Evolutionary conservation across 2,113 vertebrate genomes (phyloP).

Genomic region (Alces alces): DNA sequence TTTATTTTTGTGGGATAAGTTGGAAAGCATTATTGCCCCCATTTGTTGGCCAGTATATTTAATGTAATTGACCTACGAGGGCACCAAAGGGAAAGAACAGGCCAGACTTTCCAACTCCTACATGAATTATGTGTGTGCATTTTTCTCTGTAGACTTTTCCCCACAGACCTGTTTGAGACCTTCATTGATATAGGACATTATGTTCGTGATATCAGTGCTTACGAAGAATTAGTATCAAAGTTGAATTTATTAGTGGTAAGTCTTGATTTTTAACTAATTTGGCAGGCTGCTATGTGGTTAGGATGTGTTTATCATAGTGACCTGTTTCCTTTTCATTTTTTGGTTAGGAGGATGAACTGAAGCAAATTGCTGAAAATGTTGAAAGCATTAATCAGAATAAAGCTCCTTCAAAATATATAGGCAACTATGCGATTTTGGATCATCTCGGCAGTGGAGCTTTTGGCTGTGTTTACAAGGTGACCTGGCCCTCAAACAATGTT

Average conservation of each 20-base stretch:
- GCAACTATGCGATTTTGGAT: conserved; percentile 88
- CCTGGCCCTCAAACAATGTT: background rate
- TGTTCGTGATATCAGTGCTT: conserved; percentile 87
- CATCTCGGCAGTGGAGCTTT: conserved; percentile 92
- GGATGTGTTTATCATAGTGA: background rate
- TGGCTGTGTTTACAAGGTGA: conserved; percentile 92
- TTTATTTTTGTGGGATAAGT: background rate
- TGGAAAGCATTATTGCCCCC: background rate
- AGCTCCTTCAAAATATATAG: conserved; percentile 86
- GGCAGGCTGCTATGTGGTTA: background rate
- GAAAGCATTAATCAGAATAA: conserved; percentile 89
- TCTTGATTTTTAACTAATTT: conserved; percentile 34
- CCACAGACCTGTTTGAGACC: conserved; percentile 89
- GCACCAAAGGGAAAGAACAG: background rate
- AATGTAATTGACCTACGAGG: background rate
- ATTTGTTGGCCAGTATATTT: background rate
- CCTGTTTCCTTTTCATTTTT: conserved; percentile 30
- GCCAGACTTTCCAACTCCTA: background rate
- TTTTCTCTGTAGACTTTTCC: conserved; percentile 83
- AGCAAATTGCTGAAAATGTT: conserved; percentile 85
- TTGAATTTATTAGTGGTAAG: conserved; percentile 86
- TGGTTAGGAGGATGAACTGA: conserved; percentile 85
- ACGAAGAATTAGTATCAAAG: conserved; percentile 85
- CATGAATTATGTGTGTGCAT: background rate
- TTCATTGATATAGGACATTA: conserved; percentile 95